phyloP scores from a whole-genome alignment of 2,113 vertebrate species.

The Tringa solitaria region DNA sequence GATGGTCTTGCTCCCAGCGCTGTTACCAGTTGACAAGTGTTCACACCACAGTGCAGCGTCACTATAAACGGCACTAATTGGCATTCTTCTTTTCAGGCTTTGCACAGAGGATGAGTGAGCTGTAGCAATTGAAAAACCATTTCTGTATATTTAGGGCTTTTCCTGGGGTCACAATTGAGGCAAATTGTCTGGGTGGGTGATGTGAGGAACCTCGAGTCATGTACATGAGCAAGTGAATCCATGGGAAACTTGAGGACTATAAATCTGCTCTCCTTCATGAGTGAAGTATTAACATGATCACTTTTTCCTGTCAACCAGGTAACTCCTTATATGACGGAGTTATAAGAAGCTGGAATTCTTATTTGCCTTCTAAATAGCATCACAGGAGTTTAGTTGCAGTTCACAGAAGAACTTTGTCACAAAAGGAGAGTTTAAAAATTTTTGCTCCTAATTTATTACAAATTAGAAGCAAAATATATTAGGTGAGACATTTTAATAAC shows the following conservation, averaged over 20 bases:
- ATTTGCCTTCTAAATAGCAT: not conserved
- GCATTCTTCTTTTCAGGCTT: not conserved
- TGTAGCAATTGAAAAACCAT: not conserved
- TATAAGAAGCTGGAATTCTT: not conserved
- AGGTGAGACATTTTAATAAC: not conserved
- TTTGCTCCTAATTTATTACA: not conserved
- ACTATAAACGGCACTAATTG: not conserved
- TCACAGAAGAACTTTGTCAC: not conserved
- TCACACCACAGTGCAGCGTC: not conserved
- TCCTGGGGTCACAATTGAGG: not conserved
- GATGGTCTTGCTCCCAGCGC: not conserved
- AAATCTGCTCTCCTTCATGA: not conserved
- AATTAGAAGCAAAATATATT: not conserved
- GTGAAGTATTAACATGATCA: not conserved
- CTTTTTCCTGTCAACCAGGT: not conserved
- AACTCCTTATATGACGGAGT: not conserved
- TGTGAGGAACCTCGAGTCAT: not conserved
- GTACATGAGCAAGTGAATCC: not conserved
- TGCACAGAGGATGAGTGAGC: not conserved
- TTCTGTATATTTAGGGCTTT: not conserved
- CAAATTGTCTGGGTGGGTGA: not conserved
- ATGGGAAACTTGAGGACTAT: not conserved
- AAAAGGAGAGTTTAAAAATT: not conserved
- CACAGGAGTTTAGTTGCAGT: not conserved
- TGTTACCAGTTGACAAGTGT: not conserved